These are phyloP conservation scores for Eufriesea mexicana DNA, from an alignment of 1,140 invertebrate genomes.

Conservation along the genomic window DNA sequence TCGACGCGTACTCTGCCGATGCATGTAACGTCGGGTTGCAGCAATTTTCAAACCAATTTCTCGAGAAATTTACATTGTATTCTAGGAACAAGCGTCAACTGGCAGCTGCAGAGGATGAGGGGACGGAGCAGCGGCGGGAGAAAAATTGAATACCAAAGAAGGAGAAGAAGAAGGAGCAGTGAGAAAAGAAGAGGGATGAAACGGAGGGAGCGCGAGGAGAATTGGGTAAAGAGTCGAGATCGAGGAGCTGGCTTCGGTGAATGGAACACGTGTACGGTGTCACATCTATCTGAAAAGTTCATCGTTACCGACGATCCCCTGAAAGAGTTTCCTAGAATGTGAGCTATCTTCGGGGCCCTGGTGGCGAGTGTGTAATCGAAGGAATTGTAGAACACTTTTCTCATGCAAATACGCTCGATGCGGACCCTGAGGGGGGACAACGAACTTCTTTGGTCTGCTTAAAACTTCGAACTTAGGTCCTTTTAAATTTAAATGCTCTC, in stretches of 20 bases:
- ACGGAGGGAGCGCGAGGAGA: slow-evolving; percentile 11
- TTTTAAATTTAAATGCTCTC: slow-evolving; percentile 70
- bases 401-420: slow-evolving; percentile 66
- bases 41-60: neutral
- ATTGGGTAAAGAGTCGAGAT: slow-evolving; percentile 17
- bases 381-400: slow-evolving; percentile 71
- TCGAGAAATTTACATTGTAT: slow-evolving; percentile 20
- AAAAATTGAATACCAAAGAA: too few relatives aligned
- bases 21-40: neutral
- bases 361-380: slow-evolving; percentile 70
- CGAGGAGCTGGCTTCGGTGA: slow-evolving; percentile 36
- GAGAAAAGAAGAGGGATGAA: slow-evolving; percentile 42
- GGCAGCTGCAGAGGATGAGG: too few relatives aligned
- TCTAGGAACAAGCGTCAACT: neutral
- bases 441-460: slow-evolving; percentile 66
- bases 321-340: slow-evolving; percentile 68
- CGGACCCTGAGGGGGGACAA: slow-evolving; percentile 56
- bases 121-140: too few relatives aligned
- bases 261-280: slow-evolving; percentile 68
- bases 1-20: neutral
- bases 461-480: slow-evolving; percentile 68
- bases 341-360: slow-evolving; percentile 44
- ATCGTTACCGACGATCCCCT: slow-evolving; percentile 53
- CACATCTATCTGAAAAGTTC: slow-evolving; percentile 69
- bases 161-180: neutral